Conservation (phyloP, 2,113 vertebrate genomes). For the Trichechus manatus region DNA sequence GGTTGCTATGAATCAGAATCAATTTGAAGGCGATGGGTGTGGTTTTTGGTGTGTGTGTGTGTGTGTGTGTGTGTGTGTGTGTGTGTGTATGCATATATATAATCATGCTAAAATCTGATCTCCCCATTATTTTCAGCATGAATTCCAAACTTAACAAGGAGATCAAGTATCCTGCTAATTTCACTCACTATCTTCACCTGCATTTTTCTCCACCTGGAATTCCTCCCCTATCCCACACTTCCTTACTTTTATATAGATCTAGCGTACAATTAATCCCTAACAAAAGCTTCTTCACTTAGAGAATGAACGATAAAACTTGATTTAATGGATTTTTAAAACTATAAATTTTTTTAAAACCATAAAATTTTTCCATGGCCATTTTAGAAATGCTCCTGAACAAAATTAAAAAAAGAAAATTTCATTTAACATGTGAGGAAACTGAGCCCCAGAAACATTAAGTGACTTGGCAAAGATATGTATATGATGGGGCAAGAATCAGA, state of each 20-base stretch:
- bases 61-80: no score
- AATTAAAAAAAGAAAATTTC: neutral
- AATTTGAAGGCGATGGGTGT: neutral
- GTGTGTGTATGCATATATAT: no score
- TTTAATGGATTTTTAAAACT: neutral
- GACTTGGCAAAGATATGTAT: neutral
- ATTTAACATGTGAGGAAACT: slow-evolving; percentile 5
- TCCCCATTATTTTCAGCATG: neutral
- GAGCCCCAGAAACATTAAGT: neutral
- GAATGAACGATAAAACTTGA: neutral
- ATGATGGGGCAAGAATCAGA: neutral
- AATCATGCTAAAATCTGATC: neutral
- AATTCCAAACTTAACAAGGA: no score
- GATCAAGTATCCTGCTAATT: neutral
- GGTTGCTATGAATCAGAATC: neutral
- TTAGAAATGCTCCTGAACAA: neutral
- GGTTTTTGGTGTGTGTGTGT: no score
- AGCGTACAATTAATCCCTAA: neutral
- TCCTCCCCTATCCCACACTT: neutral
- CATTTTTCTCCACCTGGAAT: neutral
- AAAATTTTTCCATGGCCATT: neutral
- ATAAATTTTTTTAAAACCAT: neutral
- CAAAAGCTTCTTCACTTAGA: neutral
- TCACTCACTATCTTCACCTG: neutral
- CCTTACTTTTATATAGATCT: neutral